phyloP scores from a whole-genome alignment of 2,888 invertebrate species.

The Mycalesis mineus region DNA sequence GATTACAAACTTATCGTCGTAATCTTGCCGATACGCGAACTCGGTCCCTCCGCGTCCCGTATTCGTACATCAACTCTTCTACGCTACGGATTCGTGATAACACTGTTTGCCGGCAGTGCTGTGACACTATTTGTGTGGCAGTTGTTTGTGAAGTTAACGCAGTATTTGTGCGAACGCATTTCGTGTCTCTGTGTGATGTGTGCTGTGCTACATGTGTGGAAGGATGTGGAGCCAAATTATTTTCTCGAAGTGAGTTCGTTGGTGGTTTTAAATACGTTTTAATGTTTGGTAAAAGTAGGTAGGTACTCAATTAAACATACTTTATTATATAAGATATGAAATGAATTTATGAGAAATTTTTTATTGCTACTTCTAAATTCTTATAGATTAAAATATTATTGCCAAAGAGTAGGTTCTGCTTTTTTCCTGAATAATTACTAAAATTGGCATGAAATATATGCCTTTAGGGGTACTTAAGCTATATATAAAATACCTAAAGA shows the following conservation, averaged over 20 bases:
- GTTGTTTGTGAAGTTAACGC: conserved; percentile 29
- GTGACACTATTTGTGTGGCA: conserved; percentile 31
- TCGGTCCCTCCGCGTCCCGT: conserved; percentile 27
- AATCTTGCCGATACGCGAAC: conserved; percentile 35
- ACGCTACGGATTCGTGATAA: conserved; percentile 35
- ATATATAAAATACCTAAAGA: too few relatives aligned
- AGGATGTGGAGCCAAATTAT: conserved; percentile 65
- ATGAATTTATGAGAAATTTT: too few relatives aligned
- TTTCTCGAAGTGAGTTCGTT: conserved; percentile 50
- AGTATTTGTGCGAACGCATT: conserved; percentile 29
- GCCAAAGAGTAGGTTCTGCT: too few relatives aligned
- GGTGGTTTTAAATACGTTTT: neutral
- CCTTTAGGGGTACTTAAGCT: too few relatives aligned
- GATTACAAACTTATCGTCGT: conserved; percentile 38
- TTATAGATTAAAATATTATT: too few relatives aligned
- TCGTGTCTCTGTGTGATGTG: conserved; percentile 33
- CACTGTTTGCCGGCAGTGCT: conserved; percentile 33
- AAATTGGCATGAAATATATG: too few relatives aligned
- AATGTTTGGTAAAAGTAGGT: too few relatives aligned
- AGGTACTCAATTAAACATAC: too few relatives aligned
- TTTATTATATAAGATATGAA: too few relatives aligned
- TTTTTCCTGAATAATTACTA: too few relatives aligned
- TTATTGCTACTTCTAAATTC: too few relatives aligned
- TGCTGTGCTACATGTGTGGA: conserved; percentile 21
- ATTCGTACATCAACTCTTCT: conserved; percentile 31